Conservation (phyloP, 2,888 invertebrate genomes). For the Sphaerophoria taeniata region DNA sequence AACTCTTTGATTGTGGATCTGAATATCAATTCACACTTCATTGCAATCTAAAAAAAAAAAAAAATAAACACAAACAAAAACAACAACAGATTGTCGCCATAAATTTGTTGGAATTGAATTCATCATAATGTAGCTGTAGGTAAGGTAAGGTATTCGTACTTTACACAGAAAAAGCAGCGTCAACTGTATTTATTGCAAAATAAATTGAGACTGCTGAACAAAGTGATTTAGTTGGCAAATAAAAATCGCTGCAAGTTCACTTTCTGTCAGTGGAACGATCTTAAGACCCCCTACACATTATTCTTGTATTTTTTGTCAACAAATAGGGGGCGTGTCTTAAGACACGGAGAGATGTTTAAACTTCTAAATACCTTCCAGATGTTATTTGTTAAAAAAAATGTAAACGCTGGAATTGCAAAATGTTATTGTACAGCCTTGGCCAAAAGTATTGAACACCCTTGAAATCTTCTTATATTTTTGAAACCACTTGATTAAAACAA, state of each 20-base stretch:
- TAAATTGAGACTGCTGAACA: slow-evolving; percentile 11
- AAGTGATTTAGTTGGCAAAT: background rate
- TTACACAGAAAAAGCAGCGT: background rate
- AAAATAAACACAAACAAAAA: slow-evolving; percentile 12
- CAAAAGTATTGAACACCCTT: no score
- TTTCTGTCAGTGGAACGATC: background rate
- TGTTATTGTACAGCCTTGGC: no score
- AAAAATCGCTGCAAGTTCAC: background rate
- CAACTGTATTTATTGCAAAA: slow-evolving; percentile 20
- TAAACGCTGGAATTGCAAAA: no score
- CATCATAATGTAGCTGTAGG: slow-evolving; percentile 16
- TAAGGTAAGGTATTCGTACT: slow-evolving; percentile 8
- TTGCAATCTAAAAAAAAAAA: slow-evolving; percentile 28
- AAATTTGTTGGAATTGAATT: slow-evolving; percentile 32
- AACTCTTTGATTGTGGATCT: slow-evolving; percentile 36
- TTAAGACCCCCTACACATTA: background rate
- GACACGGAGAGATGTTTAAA: no score
- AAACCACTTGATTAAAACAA: no score
- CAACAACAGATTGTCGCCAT: slow-evolving; percentile 42
- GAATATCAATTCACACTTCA: slow-evolving; percentile 45
- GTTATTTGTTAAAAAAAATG: no score
- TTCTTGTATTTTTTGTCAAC: no score
- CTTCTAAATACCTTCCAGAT: no score
- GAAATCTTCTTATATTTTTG: no score
- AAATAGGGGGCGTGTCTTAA: no score